Evolutionary conservation across 35 echinoderm and acorn worm species (phyloP).

Genomic region (Heliocidaris erythrogramma): DNA sequence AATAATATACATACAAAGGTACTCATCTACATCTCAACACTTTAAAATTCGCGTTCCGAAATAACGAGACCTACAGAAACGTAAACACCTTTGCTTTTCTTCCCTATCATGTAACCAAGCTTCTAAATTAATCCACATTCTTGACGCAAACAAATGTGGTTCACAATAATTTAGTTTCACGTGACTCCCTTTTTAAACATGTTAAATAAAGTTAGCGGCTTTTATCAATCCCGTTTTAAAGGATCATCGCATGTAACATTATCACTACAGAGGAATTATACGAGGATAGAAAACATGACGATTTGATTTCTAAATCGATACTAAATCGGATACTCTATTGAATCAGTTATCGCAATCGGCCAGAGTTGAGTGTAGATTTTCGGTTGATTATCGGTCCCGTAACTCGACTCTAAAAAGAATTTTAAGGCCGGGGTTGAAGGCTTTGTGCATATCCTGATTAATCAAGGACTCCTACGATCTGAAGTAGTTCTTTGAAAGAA

Average conservation of each 20-base stretch:
- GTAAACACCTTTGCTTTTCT: not conserved
- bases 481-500: not conserved
- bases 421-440: not conserved
- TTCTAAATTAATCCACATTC: not conserved
- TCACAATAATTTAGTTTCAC: not conserved
- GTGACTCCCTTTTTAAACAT: not conserved
- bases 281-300: not conserved
- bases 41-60: too few species aligned
- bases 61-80: too few species aligned
- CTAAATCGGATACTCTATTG: not conserved
- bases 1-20: too few species aligned
- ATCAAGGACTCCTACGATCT: not conserved
- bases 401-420: not conserved
- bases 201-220: not conserved
- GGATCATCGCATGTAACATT: not conserved
- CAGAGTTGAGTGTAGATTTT: not conserved
- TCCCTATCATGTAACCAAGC: not conserved
- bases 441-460: not conserved
- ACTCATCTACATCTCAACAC: too few species aligned
- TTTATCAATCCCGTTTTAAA: not conserved
- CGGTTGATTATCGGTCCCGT: not conserved
- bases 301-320: constrained; percentile 13
- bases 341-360: not conserved
- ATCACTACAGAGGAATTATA: not conserved
- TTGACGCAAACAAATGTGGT: not conserved